A percentile compares a stretch with the other conserved stretches of the same genome.
These are phyloP conservation scores for Hepsetus odoe DNA, from an alignment of 2,113 vertebrate genomes.

Conservation along the genomic window DNA sequence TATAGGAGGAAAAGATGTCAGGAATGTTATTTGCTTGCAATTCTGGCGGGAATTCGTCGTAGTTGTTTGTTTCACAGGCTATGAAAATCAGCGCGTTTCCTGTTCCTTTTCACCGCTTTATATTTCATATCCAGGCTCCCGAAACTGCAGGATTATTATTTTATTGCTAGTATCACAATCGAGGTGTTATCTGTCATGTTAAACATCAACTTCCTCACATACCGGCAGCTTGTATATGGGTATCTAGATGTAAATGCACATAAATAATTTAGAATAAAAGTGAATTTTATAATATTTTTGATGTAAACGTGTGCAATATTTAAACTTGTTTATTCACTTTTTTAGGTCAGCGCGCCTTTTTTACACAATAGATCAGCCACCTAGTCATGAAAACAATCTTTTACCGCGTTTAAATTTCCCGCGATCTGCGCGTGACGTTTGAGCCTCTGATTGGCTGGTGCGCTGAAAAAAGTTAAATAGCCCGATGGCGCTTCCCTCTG, in stretches of 20 bases:
- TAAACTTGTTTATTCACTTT: neutral
- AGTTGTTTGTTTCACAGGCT: neutral
- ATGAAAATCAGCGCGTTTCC: too few species aligned
- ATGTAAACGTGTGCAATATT: neutral
- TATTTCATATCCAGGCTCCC: neutral
- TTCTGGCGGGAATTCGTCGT: slow-evolving; percentile 35
- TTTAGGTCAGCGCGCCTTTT: slow-evolving; percentile 28
- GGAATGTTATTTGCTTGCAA: neutral
- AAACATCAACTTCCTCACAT: too few species aligned
- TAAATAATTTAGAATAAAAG: too few species aligned
- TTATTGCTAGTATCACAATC: neutral
- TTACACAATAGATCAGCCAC: neutral
- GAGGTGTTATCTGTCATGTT: neutral
- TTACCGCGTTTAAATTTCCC: slow-evolving; percentile 58
- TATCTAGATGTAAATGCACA: neutral
- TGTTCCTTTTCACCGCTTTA: neutral
- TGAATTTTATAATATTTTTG: too few species aligned
- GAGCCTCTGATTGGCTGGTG: slow-evolving; percentile 62
- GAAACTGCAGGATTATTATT: neutral
- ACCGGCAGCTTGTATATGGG: neutral
- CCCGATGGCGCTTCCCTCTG: neutral
- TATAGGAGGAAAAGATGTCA: too few species aligned
- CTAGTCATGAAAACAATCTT: neutral
- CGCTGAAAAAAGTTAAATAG: slow-evolving; percentile 52
- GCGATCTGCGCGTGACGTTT: slow-evolving; percentile 14